Evolutionary conservation across 2,797 vertebrate species (phyloP).

Genomic region (Sciurus vulgaris): DNA sequence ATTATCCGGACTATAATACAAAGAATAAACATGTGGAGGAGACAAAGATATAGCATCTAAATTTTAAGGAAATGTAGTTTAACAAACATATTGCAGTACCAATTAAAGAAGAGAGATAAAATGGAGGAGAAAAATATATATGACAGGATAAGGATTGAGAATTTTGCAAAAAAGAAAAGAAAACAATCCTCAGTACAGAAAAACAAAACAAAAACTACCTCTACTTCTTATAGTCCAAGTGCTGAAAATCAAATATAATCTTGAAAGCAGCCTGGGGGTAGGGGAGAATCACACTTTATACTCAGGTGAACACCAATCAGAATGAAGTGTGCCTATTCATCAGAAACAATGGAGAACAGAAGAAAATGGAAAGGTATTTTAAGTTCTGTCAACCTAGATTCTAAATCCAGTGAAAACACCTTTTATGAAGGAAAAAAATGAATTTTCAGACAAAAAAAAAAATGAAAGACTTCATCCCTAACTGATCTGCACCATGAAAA

Average conservation of each 20-base stretch:
- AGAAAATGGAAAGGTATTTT: slow-evolving; percentile 46
- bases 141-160: not conserved
- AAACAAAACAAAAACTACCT: not conserved
- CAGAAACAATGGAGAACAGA: not conserved
- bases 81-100: not conserved
- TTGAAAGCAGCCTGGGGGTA: not conserved
- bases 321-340: slow-evolving; percentile 46
- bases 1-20: not conserved
- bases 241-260: slow-evolving; percentile 15
- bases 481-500: not conserved
- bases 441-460: not conserved
- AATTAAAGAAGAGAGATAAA: not conserved
- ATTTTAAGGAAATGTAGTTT: not conserved
- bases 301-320: not conserved
- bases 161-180: not conserved
- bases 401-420: slow-evolving; percentile 57
- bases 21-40: not conserved
- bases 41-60: not conserved
- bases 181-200: not conserved
- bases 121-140: not conserved
- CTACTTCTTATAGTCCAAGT: not conserved
- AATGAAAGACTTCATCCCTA: slow-evolving; percentile 14
- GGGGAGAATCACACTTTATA: slow-evolving; percentile 6
- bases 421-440: slow-evolving; percentile 30
- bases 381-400: slow-evolving; percentile 60